Percentiles rank a stretch among this genome's conserved stretches.
These are phyloP conservation scores for Schizaphis graminum DNA, from an alignment of 2,888 invertebrate species.

Conservation along the genomic window DNA sequence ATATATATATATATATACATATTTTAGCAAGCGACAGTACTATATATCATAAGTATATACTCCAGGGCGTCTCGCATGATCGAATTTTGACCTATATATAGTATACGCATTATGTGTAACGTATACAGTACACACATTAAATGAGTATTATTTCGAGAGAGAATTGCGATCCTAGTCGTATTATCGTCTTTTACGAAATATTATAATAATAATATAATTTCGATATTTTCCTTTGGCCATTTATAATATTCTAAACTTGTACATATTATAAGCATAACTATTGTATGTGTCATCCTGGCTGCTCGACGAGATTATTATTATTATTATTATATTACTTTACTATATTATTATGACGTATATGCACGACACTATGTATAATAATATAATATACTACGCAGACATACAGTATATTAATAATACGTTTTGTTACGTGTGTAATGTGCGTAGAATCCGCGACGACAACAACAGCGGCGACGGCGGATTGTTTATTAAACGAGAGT, in stretches of 20 bases:
- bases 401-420: neutral
- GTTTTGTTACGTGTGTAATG: neutral
- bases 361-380: neutral
- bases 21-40: neutral
- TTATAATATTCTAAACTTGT: neutral
- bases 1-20: neutral
- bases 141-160: neutral
- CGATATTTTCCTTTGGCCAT: neutral
- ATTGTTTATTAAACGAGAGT: conserved; percentile 66
- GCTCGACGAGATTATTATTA: neutral
- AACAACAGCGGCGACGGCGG: conserved; percentile 4
- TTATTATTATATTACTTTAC: neutral
- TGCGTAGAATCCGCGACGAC: neutral
- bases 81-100: conserved; percentile 7
- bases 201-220: neutral
- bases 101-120: no score
- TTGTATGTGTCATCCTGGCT: neutral
- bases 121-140: neutral
- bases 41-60: neutral
- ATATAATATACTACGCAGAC: neutral
- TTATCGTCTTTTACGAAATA: neutral
- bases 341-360: neutral
- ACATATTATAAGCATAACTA: neutral
- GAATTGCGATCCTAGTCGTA: neutral
- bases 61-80: neutral